Percentiles rank a stretch among this genome's conserved stretches.
Evolutionary conservation across 2,888 invertebrate species (phyloP).

Genomic region (Eugnorisma glareosa): DNA sequence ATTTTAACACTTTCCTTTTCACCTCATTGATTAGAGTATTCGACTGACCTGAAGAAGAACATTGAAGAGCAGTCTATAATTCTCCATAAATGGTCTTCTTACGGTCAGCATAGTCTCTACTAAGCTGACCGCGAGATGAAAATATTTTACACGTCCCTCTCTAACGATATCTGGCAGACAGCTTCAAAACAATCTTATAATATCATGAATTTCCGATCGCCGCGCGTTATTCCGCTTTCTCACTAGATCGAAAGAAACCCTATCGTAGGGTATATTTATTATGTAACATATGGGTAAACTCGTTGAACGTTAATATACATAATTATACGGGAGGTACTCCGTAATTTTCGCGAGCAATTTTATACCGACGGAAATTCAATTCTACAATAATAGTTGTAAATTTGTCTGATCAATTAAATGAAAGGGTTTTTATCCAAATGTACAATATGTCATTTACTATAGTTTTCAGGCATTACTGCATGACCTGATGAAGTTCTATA

Average conservation of each 20-base stretch:
- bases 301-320: too few relatives aligned
- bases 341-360: background rate
- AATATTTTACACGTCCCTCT: too few relatives aligned
- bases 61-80: background rate
- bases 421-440: background rate
- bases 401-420: background rate
- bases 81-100: background rate
- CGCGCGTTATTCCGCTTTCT: background rate
- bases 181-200: slow-evolving; percentile 5
- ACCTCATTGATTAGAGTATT: background rate
- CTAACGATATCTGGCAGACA: slow-evolving; percentile 19
- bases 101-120: too few relatives aligned
- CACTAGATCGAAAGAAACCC: background rate
- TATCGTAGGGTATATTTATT: background rate
- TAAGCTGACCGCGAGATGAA: background rate
- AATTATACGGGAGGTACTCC: too few relatives aligned
- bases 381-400: background rate
- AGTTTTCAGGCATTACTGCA: background rate
- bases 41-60: background rate
- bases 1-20: background rate
- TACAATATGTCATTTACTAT: background rate
- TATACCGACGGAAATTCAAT: background rate
- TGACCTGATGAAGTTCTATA: background rate
- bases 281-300: background rate
- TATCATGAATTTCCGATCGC: slow-evolving; percentile 35